Conservation (phyloP, 2,888 invertebrate genomes). For the Hydroisotoma schaefferi region DNA sequence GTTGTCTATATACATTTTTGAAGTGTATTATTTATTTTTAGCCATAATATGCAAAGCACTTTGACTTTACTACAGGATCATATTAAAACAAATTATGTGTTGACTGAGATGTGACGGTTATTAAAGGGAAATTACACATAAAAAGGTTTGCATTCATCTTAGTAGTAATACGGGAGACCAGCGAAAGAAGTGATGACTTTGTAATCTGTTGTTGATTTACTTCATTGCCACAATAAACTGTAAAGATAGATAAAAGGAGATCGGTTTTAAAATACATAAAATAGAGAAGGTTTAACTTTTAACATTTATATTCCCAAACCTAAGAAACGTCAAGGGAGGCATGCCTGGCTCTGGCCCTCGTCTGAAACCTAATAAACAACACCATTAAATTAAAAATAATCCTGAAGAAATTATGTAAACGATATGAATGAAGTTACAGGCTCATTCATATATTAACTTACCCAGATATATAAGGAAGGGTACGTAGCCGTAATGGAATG, state of each 20-base stretch:
- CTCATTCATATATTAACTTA: constrained; percentile 11
- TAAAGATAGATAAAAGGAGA: constrained; percentile 8
- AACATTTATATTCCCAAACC: constrained; percentile 18
- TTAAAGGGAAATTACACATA: too few species aligned
- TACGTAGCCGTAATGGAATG: constrained; percentile 43
- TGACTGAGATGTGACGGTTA: too few species aligned
- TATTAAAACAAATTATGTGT: too few species aligned
- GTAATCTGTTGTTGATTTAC: not conserved
- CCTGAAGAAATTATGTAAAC: too few species aligned
- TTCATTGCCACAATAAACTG: constrained; percentile 33
- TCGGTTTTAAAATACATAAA: not conserved
- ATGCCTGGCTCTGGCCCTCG: constrained; percentile 43
- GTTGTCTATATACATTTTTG: too few species aligned
- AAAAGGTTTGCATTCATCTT: too few species aligned
- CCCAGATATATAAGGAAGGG: constrained; percentile 43
- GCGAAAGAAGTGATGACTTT: too few species aligned
- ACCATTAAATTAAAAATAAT: not conserved
- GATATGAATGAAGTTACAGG: too few species aligned
- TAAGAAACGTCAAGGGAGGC: constrained; percentile 41
- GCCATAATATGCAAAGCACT: too few species aligned
- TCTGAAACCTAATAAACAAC: constrained; percentile 32
- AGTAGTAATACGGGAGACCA: too few species aligned
- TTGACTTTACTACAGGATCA: too few species aligned
- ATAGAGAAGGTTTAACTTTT: not conserved
- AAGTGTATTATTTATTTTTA: too few species aligned